phyloP scores from a whole-genome alignment of 1,140 invertebrate species.

The Bombus consobrinus region DNA sequence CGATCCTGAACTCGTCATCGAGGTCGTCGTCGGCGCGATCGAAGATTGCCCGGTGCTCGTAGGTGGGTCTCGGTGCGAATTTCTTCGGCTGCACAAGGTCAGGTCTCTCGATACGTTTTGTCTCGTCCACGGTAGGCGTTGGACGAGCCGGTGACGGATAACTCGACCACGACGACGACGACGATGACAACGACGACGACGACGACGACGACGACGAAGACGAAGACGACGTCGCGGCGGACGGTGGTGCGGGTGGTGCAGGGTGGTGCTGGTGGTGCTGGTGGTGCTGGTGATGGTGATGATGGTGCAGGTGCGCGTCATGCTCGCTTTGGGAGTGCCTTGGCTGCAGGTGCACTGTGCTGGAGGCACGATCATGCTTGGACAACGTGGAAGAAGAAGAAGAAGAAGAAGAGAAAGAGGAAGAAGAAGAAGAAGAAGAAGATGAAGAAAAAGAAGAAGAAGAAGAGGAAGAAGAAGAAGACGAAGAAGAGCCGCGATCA shows the following conservation, averaged over 20 bases:
- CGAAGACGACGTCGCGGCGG: conserved; percentile 62
- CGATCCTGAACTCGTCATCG: conserved; percentile 76
- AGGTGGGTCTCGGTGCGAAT: conserved; percentile 81
- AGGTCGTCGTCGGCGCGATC: conserved; percentile 80
- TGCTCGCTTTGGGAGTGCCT: conserved; percentile 76
- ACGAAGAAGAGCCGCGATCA: conserved; percentile 64
- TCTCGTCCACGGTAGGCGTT: conserved; percentile 77
- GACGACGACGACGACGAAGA: conserved; percentile 24
- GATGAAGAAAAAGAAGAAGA: conserved; percentile 64
- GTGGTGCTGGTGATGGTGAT: conserved; percentile 73
- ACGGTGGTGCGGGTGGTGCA: conserved; percentile 68
- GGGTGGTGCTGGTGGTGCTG: conserved; percentile 77
- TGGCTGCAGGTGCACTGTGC: conserved; percentile 75
- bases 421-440: conserved; percentile 67
- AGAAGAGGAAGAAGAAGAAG: conserved; percentile 67
- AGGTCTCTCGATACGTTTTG: conserved; percentile 73
- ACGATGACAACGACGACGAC: conserved; percentile 53
- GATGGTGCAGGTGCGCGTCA: conserved; percentile 75
- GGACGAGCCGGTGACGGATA: conserved; percentile 69
- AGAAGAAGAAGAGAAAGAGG: conserved; percentile 67
- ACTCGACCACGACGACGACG: conserved; percentile 63
- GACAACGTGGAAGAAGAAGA: conserved; percentile 71
- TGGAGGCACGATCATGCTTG: conserved; percentile 79
- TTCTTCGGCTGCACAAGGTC: conserved; percentile 70
- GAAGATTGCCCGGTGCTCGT: conserved; percentile 80